Evolutionary conservation across 2,888 invertebrate genomes (phyloP).

Genomic region (Matsumyia berberina): DNA sequence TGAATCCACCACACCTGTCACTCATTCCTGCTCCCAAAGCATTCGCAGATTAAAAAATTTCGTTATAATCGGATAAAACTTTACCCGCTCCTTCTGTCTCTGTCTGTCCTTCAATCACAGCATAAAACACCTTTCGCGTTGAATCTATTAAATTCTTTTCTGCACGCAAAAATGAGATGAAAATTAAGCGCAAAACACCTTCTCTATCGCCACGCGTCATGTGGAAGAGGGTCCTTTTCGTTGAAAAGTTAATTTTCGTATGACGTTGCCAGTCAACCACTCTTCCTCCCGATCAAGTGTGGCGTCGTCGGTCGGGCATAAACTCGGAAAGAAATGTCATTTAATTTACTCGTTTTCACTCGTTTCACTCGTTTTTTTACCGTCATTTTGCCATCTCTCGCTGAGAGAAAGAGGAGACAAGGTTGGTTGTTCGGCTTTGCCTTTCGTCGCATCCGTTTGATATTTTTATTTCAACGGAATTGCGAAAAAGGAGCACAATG

Average conservation of each 20-base stretch:
- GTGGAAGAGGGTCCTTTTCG: neutral
- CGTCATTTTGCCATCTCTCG: neutral
- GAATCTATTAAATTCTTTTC: slow-evolving; percentile 10
- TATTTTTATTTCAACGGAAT: slow-evolving; percentile 7
- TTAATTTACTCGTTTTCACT: slow-evolving; percentile 36
- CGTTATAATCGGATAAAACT: slow-evolving; percentile 29
- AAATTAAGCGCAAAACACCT: neutral
- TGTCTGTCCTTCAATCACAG: neutral
- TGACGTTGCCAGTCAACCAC: slow-evolving; percentile 10
- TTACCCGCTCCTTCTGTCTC: neutral
- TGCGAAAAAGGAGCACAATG: neutral
- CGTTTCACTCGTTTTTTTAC: slow-evolving; percentile 7
- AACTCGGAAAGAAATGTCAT: slow-evolving; percentile 26
- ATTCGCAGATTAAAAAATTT: slow-evolving; percentile 16
- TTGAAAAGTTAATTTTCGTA: slow-evolving; percentile 22
- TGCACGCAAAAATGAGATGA: neutral
- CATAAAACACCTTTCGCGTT: neutral
- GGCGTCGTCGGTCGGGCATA: neutral
- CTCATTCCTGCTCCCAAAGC: neutral
- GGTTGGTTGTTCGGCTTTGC: too few species aligned
- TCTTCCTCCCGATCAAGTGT: neutral
- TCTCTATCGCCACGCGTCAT: neutral
- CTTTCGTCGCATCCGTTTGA: slow-evolving; percentile 23
- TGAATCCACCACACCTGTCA: slow-evolving; percentile 14
- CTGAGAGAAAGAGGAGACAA: neutral